Conservation (phyloP, 2,113 vertebrate species). For the Zosterops japonicus region DNA sequence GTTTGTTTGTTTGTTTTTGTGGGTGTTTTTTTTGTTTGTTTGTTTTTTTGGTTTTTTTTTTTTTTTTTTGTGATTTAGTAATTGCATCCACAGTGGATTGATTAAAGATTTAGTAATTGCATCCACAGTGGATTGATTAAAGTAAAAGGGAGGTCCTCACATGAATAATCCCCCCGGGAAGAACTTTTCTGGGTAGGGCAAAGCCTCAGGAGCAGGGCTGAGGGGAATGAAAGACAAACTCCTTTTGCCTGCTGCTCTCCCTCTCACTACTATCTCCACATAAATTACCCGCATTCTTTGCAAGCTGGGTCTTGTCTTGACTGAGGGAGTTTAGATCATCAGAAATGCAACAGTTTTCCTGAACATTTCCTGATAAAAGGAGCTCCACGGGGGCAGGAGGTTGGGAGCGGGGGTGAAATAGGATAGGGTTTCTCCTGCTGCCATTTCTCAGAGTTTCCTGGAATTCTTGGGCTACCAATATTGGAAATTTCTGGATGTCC, state of each 20-base stretch:
- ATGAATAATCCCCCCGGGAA: background rate
- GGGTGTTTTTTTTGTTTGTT: background rate
- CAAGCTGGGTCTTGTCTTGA: background rate
- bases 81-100: background rate
- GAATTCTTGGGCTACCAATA: background rate
- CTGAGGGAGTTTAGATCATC: background rate
- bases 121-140: background rate
- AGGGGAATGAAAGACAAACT: background rate
- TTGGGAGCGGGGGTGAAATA: background rate
- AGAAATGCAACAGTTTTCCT: background rate
- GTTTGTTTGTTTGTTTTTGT: no score
- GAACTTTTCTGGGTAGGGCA: background rate
- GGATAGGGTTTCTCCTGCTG: background rate
- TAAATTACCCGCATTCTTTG: conserved; percentile 50
- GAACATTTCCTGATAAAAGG: background rate
- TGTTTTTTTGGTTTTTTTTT: fast-evolving
- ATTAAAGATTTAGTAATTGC: background rate
- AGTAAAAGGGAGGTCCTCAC: background rate
- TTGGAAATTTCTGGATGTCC: background rate
- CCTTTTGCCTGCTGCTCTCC: background rate
- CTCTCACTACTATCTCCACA: background rate
- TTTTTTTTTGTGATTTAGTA: fast-evolving
- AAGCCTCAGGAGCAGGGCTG: background rate
- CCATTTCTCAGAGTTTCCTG: background rate
- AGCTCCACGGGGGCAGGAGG: background rate